A percentile compares a stretch with the other conserved stretches of the same genome.
These are phyloP conservation scores for Neuroterus valhalla DNA, from an alignment of 1,140 invertebrate species.

Conservation along the genomic window DNA sequence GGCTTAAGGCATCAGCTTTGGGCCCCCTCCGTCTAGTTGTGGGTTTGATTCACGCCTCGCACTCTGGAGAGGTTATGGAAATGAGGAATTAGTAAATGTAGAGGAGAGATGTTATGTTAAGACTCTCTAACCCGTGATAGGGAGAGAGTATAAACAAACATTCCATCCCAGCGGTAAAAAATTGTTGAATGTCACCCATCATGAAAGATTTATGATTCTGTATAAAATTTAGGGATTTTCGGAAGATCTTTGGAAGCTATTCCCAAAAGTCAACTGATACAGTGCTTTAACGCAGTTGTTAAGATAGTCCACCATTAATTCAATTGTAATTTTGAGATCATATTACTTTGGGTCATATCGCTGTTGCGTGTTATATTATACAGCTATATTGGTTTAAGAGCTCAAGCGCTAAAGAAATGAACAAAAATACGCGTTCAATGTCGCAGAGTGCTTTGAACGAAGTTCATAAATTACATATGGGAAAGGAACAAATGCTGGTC, in stretches of 20 bases:
- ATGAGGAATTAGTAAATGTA: too few relatives aligned
- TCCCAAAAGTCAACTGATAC: background rate
- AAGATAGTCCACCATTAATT: background rate
- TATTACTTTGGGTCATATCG: background rate
- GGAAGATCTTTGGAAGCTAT: background rate
- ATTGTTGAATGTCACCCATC: too few relatives aligned
- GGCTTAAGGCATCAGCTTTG: too few relatives aligned
- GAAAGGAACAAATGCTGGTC: slow-evolving; percentile 46
- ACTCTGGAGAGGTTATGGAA: too few relatives aligned
- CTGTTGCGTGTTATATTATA: background rate
- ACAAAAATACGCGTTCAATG: slow-evolving; percentile 46
- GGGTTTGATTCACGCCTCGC: too few relatives aligned
- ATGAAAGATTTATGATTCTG: too few relatives aligned
- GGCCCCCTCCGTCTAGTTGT: too few relatives aligned
- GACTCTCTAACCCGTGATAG: too few relatives aligned
- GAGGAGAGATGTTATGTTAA: too few relatives aligned
- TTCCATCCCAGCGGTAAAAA: too few relatives aligned
- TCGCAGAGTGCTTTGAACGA: slow-evolving; percentile 43
- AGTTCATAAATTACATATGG: slow-evolving; percentile 46
- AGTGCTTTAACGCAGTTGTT: background rate
- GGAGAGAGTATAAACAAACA: too few relatives aligned
- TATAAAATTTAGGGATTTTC: background rate
- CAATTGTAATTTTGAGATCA: background rate
- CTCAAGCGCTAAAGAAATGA: slow-evolving; percentile 36
- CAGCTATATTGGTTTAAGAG: slow-evolving; percentile 33